These are phyloP conservation scores for Phymorhynchus buccinoides DNA, from an alignment of 1,140 invertebrate species.

Conservation along the genomic window DNA sequence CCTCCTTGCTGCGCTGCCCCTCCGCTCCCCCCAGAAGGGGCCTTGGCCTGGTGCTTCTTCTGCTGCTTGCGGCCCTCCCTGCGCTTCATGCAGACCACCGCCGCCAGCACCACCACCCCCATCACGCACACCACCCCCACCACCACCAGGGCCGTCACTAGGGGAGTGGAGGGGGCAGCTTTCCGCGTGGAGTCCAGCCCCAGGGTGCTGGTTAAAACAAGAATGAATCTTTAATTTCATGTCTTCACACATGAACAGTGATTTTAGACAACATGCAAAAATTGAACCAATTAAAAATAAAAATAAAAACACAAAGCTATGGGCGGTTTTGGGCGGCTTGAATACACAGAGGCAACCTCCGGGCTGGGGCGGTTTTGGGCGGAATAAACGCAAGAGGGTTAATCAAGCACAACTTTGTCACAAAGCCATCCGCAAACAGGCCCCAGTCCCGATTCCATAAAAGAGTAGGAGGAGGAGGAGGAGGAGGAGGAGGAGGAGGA, in stretches of 20 bases:
- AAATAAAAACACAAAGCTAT: background rate
- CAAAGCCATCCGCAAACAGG: too few relatives aligned
- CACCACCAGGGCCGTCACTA: constrained; percentile 35
- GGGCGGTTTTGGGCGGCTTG: too few relatives aligned
- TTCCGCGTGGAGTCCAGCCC: constrained; percentile 60
- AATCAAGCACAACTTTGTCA: too few relatives aligned
- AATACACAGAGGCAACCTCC: too few relatives aligned
- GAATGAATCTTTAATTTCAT: too few relatives aligned
- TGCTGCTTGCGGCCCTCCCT: constrained; percentile 85
- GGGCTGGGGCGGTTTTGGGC: too few relatives aligned
- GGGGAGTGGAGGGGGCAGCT: constrained; percentile 58
- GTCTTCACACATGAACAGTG: too few relatives aligned
- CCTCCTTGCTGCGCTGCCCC: background rate
- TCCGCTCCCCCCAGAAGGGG: background rate
- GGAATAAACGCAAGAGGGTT: too few relatives aligned
- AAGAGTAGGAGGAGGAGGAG: too few relatives aligned
- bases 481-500: too few relatives aligned
- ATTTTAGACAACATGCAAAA: too few relatives aligned
- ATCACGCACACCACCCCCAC: constrained; percentile 24
- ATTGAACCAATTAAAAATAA: background rate
- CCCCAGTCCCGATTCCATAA: too few relatives aligned
- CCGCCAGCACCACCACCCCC: constrained; percentile 19
- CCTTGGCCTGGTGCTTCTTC: constrained; percentile 85
- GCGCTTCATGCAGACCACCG: constrained; percentile 78
- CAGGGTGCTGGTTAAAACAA: constrained; percentile 61